Conservation (phyloP, 2,888 invertebrate genomes). For the Bombyx huttoni region DNA sequence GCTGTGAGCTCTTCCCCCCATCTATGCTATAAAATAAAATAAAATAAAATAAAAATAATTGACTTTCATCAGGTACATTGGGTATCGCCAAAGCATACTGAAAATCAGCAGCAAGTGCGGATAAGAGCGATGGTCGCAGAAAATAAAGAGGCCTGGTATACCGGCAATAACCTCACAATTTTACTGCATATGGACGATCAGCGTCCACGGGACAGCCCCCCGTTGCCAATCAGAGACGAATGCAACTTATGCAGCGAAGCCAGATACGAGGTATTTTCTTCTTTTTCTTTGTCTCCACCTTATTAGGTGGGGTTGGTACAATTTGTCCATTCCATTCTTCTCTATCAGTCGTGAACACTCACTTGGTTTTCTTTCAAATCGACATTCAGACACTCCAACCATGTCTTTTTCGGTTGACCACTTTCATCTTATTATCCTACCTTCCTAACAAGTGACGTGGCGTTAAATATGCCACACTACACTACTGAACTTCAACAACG, state of each 20-base stretch:
- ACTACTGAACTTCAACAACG: background rate
- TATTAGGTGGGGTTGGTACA: too few relatives aligned
- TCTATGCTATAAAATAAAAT: too few relatives aligned
- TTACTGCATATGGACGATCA: conserved; percentile 34
- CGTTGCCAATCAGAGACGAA: conserved; percentile 15
- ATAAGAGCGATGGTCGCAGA: conserved; percentile 58
- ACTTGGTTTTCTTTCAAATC: too few relatives aligned
- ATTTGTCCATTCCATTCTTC: too few relatives aligned
- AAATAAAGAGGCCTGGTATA: conserved; percentile 51
- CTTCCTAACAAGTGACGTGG: too few relatives aligned
- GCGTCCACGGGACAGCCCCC: conserved; percentile 39
- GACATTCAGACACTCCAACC: too few relatives aligned
- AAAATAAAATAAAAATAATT: too few relatives aligned
- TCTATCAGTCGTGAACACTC: too few relatives aligned
- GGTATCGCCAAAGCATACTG: conserved; percentile 45
- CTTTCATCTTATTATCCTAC: too few relatives aligned
- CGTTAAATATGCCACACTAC: background rate
- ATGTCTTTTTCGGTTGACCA: too few relatives aligned
- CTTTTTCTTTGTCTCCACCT: too few relatives aligned
- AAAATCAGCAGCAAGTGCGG: conserved; percentile 29
- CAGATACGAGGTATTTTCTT: conserved; percentile 47
- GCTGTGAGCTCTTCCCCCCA: too few relatives aligned
- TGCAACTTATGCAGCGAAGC: conserved; percentile 58
- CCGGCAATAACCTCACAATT: conserved; percentile 33
- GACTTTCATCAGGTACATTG: conserved; percentile 40